Evolutionary conservation across 2,888 invertebrate species (phyloP).

Genomic region (Leptopilina drosophilae): DNA sequence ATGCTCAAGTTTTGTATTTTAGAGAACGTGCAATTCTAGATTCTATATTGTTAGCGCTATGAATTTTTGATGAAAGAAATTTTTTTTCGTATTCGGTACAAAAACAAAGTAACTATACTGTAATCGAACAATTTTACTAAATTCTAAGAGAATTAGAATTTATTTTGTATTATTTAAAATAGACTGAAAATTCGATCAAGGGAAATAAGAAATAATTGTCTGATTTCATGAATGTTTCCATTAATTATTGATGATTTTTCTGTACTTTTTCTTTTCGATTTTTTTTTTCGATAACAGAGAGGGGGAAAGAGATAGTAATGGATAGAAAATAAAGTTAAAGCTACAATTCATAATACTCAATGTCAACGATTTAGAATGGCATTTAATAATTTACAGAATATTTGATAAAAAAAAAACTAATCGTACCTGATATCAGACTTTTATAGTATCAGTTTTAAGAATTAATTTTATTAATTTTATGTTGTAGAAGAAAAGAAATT

Average conservation of each 20-base stretch:
- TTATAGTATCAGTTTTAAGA: neutral
- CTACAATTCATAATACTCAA: slow-evolving; percentile 8
- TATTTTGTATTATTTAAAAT: neutral
- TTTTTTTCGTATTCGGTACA: neutral
- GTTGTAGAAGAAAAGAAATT: neutral
- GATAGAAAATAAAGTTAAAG: neutral
- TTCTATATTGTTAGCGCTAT: neutral
- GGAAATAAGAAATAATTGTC: neutral
- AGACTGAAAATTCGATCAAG: slow-evolving; percentile 28
- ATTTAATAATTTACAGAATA: slow-evolving; percentile 5
- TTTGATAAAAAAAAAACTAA: slow-evolving; percentile 36
- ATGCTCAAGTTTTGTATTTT: slow-evolving; percentile 16
- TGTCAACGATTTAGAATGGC: slow-evolving; percentile 1
- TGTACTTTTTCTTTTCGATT: neutral
- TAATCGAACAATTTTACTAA: neutral
- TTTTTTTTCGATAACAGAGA: no score
- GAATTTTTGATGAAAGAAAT: neutral
- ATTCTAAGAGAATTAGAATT: neutral
- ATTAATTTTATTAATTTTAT: slow-evolving; percentile 7
- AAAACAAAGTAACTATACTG: neutral
- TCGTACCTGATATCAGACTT: slow-evolving; percentile 38
- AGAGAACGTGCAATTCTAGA: slow-evolving; percentile 18
- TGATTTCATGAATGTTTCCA: neutral
- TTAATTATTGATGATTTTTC: no score
- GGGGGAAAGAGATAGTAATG: neutral